Conservation (phyloP, 2,113 vertebrate species). For the Trichechus manatus region DNA sequence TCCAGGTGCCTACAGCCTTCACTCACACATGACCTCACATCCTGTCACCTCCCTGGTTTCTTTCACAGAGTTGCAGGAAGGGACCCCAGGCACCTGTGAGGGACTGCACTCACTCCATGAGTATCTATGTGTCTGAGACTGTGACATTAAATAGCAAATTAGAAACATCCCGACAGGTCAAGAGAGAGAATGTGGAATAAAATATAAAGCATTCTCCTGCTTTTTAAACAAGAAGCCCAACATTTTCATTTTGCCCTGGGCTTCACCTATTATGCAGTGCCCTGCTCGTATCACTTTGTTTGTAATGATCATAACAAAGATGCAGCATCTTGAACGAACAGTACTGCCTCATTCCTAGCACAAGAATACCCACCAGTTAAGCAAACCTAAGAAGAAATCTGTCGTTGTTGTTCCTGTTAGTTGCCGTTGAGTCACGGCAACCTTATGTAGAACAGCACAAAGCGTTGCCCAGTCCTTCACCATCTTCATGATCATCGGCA, state of each 20-base stretch:
- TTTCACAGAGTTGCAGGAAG: background rate
- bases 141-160: background rate
- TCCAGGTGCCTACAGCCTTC: rapidly evolving
- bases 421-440: no score
- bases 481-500: no score
- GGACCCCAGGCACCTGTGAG: background rate
- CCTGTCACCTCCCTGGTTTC: background rate
- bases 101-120: background rate
- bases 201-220: background rate
- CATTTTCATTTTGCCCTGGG: background rate
- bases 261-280: background rate
- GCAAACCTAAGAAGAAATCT: background rate
- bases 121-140: background rate
- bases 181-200: background rate
- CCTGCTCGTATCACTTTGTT: background rate
- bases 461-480: no score
- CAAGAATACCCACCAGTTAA: background rate
- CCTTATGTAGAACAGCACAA: no score
- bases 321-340: background rate
- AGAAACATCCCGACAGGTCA: background rate
- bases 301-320: background rate
- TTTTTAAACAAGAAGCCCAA: background rate
- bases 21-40: rapidly evolving
- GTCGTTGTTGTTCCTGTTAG: no score
- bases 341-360: background rate